Conservation (phyloP, 2,888 invertebrate genomes). For the Psylliodes chrysocephalus region DNA sequence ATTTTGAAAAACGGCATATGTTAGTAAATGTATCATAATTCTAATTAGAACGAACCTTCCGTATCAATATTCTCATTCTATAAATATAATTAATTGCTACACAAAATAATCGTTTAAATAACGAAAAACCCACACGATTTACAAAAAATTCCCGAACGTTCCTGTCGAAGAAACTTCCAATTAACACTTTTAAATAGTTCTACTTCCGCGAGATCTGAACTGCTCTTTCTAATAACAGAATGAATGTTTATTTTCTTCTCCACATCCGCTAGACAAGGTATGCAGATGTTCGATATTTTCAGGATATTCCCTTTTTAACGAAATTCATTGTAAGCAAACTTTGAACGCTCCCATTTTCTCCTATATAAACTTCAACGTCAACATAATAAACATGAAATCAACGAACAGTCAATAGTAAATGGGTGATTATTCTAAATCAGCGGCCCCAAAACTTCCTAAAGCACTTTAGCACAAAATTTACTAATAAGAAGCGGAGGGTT, state of each 20-base stretch:
- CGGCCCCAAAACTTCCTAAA: too few relatives aligned
- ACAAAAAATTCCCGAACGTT: neutral
- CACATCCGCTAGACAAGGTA: conserved; percentile 14
- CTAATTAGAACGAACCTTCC: too few relatives aligned
- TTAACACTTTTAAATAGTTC: conserved; percentile 1
- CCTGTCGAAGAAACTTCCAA: neutral
- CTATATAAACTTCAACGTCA: neutral
- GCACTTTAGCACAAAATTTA: too few relatives aligned
- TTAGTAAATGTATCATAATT: too few relatives aligned
- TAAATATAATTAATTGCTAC: too few relatives aligned
- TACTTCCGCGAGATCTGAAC: neutral
- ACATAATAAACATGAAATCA: neutral
- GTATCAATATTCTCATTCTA: too few relatives aligned
- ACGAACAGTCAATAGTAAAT: too few relatives aligned
- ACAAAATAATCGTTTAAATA: too few relatives aligned
- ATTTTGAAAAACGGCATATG: too few relatives aligned
- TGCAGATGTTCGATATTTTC: conserved; percentile 14
- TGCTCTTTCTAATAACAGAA: conserved; percentile 1
- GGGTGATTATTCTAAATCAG: too few relatives aligned
- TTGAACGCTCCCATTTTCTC: neutral
- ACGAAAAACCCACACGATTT: too few relatives aligned
- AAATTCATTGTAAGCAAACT: conserved; percentile 2
- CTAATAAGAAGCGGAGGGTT: too few relatives aligned
- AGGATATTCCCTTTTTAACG: conserved; percentile 2
- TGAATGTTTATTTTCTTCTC: conserved; percentile 14